Evolutionary conservation across 2,888 invertebrate genomes (phyloP).

Genomic region (Unio delphinus): DNA sequence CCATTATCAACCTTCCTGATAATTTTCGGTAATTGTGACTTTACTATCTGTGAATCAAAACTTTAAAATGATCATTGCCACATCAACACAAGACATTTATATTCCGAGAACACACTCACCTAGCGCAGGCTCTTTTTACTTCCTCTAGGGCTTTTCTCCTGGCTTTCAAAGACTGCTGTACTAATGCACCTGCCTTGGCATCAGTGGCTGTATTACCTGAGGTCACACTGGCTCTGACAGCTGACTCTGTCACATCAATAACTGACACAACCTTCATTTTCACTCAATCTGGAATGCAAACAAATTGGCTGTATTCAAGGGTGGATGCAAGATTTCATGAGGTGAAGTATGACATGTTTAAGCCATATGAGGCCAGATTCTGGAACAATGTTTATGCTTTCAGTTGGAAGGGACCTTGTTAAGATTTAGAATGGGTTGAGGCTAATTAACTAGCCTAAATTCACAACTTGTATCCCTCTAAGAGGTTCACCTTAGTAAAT

Average conservation of each 20-base stretch:
- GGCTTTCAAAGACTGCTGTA: slow-evolving; percentile 24
- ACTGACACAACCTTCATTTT: slow-evolving; percentile 59
- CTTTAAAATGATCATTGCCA: no score
- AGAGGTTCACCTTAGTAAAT: no score
- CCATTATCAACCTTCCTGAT: no score
- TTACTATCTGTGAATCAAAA: no score
- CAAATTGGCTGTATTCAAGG: background rate
- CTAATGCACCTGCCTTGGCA: slow-evolving; percentile 16
- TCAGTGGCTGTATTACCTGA: slow-evolving; percentile 7
- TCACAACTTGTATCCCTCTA: no score
- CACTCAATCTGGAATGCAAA: slow-evolving; percentile 2
- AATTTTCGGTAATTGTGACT: no score
- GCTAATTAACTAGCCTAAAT: no score
- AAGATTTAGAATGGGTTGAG: background rate
- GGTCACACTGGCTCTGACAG: slow-evolving; percentile 16
- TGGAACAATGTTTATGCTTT: no score
- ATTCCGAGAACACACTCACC: slow-evolving; percentile 21
- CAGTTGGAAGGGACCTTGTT: background rate
- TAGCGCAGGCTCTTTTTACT: slow-evolving; percentile 48
- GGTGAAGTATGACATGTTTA: background rate
- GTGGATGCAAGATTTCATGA: background rate
- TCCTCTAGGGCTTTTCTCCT: slow-evolving; percentile 46
- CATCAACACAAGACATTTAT: no score
- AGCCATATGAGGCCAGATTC: no score
- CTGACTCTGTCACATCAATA: slow-evolving; percentile 37